Evolutionary conservation across 2,888 invertebrate genomes (phyloP).

Genomic region (Endotricha flammealis): DNA sequence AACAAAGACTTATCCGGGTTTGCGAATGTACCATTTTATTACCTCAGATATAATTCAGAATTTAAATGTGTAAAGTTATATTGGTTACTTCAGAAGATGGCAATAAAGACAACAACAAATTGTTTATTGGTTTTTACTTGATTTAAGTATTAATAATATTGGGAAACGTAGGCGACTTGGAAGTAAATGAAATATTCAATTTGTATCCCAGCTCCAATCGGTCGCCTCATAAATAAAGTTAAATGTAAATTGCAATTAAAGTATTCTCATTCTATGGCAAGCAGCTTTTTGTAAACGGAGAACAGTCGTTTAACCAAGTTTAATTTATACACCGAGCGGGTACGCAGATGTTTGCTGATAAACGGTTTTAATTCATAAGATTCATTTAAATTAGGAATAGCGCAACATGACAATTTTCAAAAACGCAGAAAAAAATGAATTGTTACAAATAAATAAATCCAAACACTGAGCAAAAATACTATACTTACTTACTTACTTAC

Average conservation of each 20-base stretch:
- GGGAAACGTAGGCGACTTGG: too few species aligned
- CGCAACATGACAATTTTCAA: constrained; percentile 15
- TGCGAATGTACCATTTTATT: neutral
- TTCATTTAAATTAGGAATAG: constrained; percentile 26
- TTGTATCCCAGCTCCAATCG: neutral
- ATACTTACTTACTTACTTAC: too few species aligned
- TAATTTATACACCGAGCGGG: constrained; percentile 51
- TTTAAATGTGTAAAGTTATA: neutral
- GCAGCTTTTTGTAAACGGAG: constrained; percentile 47
- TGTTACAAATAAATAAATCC: too few species aligned
- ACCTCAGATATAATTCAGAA: neutral
- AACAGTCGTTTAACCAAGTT: constrained; percentile 56
- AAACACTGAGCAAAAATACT: too few species aligned
- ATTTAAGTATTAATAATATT: too few species aligned
- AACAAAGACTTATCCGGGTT: constrained; percentile 4
- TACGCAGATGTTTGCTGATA: constrained; percentile 66
- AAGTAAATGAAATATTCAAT: neutral
- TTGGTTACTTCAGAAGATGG: neutral
- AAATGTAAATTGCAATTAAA: constrained; percentile 29
- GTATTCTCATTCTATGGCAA: constrained; percentile 36
- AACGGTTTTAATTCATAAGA: constrained; percentile 41
- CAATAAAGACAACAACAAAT: neutral
- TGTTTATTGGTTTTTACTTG: neutral
- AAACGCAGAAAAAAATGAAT: too few species aligned
- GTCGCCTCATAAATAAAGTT: constrained; percentile 14